These are phyloP conservation scores for Lycophotia porphyrea DNA, from an alignment of 2,888 invertebrate species.

Conservation along the genomic window DNA sequence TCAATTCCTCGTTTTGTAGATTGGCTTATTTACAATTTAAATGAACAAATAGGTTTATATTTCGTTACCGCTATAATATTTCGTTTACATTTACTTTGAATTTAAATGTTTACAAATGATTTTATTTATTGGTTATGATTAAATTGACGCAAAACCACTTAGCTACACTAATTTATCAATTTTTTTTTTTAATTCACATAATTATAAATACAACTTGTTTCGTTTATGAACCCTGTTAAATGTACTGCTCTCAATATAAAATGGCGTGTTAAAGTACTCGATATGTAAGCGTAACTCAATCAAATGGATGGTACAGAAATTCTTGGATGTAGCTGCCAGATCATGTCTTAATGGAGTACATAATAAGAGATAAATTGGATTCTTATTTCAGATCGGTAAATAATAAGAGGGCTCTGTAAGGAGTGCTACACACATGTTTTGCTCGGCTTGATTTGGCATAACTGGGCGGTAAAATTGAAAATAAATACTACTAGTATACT, in stretches of 20 bases:
- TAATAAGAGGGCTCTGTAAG: conserved; percentile 14
- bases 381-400: conserved; percentile 36
- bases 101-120: background rate
- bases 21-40: background rate
- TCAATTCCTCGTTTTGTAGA: background rate
- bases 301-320: conserved; percentile 3
- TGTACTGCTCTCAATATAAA: background rate
- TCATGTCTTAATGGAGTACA: conserved; percentile 23
- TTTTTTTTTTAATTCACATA: background rate
- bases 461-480: background rate
- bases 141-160: background rate
- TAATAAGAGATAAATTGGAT: conserved; percentile 29
- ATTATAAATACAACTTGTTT: background rate
- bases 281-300: conserved; percentile 12
- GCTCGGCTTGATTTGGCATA: background rate
- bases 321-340: conserved; percentile 2
- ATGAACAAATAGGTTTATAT: background rate
- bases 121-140: background rate
- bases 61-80: background rate
- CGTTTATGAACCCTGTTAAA: background rate
- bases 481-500: too few species aligned
- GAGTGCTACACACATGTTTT: background rate
- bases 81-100: background rate
- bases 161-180: background rate
- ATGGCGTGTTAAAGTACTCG: background rate